A percentile compares a stretch with the other conserved stretches of the same genome.
These are phyloP conservation scores for Coelopa pilipes DNA, from an alignment of 2,888 invertebrate genomes.

Conservation along the genomic window DNA sequence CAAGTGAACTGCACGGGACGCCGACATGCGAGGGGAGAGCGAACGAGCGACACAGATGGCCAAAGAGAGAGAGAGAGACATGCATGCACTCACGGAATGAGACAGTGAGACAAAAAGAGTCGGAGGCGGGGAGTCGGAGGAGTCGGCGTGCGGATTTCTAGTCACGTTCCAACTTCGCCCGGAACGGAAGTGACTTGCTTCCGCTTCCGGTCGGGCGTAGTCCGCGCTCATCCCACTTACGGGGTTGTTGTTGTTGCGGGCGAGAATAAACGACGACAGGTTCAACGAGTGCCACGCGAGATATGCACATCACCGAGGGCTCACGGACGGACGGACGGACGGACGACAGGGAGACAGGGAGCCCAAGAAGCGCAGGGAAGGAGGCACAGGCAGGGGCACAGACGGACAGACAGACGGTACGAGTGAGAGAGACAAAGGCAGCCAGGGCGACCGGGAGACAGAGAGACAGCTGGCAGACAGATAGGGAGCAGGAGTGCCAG, in stretches of 20 bases:
- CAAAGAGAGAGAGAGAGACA: slow-evolving; percentile 31
- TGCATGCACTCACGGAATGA: slow-evolving; percentile 26
- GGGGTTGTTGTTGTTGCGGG: slow-evolving; percentile 32
- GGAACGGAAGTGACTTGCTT: slow-evolving; percentile 43
- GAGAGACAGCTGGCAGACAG: too few species aligned
- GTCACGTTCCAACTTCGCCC: slow-evolving; percentile 37
- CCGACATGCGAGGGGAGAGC: neutral
- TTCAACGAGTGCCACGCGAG: slow-evolving; percentile 40
- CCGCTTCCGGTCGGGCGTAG: slow-evolving; percentile 47
- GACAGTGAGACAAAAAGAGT: too few species aligned
- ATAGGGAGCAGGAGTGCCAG: too few species aligned
- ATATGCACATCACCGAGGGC: slow-evolving; percentile 20
- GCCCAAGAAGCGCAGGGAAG: neutral
- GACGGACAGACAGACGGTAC: too few species aligned
- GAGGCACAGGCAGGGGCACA: neutral
- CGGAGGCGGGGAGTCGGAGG: neutral
- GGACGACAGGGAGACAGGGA: neutral
- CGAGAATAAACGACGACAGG: slow-evolving; percentile 45
- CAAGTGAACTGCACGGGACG: slow-evolving; percentile 21
- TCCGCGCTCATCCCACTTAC: neutral
- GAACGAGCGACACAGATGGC: neutral
- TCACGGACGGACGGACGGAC: neutral
- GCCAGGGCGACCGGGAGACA: too few species aligned
- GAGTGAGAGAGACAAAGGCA: too few species aligned
- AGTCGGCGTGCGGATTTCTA: slow-evolving; percentile 19